A percentile compares a stretch with the other conserved stretches of the same genome.
Conservation (phyloP, 2,888 invertebrate genomes). For the Anorthoa munda region DNA sequence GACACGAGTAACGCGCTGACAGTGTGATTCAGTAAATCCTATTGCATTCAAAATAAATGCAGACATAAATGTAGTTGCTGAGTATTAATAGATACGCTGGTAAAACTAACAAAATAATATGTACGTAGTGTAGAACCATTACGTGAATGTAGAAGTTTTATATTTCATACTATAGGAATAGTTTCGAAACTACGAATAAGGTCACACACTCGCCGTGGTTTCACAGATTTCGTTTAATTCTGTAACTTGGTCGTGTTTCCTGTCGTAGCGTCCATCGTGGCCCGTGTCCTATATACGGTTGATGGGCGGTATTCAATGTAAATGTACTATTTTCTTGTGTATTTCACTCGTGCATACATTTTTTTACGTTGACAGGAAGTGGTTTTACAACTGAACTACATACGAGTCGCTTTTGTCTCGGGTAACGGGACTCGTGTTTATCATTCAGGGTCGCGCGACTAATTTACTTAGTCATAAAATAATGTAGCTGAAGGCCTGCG, state of each 20-base stretch:
- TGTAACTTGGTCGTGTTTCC: constrained; percentile 60
- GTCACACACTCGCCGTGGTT: constrained; percentile 49
- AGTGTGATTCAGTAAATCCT: neutral
- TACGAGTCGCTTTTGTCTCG: constrained; percentile 75
- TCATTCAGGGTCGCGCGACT: constrained; percentile 77
- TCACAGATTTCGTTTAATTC: constrained; percentile 50
- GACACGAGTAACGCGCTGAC: neutral
- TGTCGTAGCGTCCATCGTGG: constrained; percentile 60
- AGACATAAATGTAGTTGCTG: neutral
- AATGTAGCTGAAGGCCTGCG: constrained; percentile 42
- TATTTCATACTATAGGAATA: constrained; percentile 21
- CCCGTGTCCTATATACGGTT: constrained; percentile 53
- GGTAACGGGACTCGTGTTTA: constrained; percentile 79
- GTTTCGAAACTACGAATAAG: constrained; percentile 51
- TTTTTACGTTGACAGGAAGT: constrained; percentile 78
- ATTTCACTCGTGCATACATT: constrained; percentile 74
- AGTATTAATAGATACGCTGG: constrained; percentile 7
- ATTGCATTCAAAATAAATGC: constrained; percentile 4
- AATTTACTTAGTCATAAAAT: constrained; percentile 69
- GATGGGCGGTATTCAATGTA: constrained; percentile 80
- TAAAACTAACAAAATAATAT: neutral
- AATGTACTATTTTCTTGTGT: constrained; percentile 78
- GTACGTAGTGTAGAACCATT: neutral
- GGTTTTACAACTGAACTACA: constrained; percentile 77
- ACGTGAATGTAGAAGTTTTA: constrained; percentile 22